Base-by-base conservation (phyloP, 2,888 invertebrate genomes). In the Rhopalosiphum nymphaeae region DNA sequence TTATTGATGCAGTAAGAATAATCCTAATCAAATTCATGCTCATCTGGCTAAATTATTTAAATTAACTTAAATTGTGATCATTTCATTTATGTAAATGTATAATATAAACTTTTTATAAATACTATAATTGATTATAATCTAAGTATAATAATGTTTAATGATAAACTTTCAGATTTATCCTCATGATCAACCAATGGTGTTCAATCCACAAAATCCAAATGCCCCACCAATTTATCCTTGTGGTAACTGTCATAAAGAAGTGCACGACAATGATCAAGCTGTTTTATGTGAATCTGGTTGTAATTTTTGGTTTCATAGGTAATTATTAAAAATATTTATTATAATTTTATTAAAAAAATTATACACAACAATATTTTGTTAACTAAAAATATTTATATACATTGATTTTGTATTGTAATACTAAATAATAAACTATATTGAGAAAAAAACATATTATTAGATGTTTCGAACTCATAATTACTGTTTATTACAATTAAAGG, bases 281-380 rank as follows among this genome's bases (percentile, higher is more conserved):
- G 98, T 99, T 95, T 97, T 99, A 95, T 99, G 99, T 96, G 99
- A 99, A 96, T 99, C 99, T 95, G 99, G 99, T 94, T 99, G 99
- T 96, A 99, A 99, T 96, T 99, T 99, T 96, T 99, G 99, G 98
- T 99, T 99, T 96, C 99, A 99, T 96, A 97, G 98, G 98, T 98
- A 96, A 56, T 56, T 88, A 46, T 49, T 61, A 67, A 88, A 67
- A n/a, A 36, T 61, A 53, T 53, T 21, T 21, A 53, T 53, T 53
- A 53, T 53, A 53, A 53, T 53, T 21, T 5, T 21, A 21, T 78
- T 9, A 36, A 46, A 78, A n/a, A 16, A 36, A 36, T 36, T 36
- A 36, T 36, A 36, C 21, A 78, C 78, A 78, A 78, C n/a, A n/a
- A 36, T n/a, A 36, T 78, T 36, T 78, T 78, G 67, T 78, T 36